Percentiles rank a stretch among this genome's conserved stretches.
Evolutionary conservation across 2,888 invertebrate genomes (phyloP).

Genomic region (Hartigia nigra): DNA sequence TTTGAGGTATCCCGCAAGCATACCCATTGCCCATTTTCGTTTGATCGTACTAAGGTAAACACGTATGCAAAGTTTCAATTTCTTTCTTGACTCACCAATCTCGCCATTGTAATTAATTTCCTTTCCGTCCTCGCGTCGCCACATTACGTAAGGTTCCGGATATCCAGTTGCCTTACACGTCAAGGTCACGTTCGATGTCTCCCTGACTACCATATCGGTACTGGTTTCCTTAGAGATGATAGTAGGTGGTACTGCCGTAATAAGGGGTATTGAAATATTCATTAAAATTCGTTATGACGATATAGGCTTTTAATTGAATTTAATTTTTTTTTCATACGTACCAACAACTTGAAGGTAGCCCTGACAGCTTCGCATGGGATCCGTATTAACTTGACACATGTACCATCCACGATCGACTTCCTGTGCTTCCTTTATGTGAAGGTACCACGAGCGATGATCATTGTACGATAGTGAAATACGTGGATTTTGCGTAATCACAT

Average conservation of each 20-base stretch:
- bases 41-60: neutral
- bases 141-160: slow-evolving; percentile 93
- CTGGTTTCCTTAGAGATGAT: slow-evolving; percentile 91
- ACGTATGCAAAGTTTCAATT: neutral
- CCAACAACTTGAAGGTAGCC: slow-evolving; percentile 93
- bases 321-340: slow-evolving; percentile 67
- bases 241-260: slow-evolving; percentile 84
- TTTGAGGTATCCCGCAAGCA: no score
- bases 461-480: slow-evolving; percentile 88
- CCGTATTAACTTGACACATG: slow-evolving; percentile 94
- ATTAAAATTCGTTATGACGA: neutral
- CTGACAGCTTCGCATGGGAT: slow-evolving; percentile 91
- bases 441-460: slow-evolving; percentile 92
- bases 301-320: neutral
- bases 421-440: slow-evolving; percentile 89
- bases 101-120: slow-evolving; percentile 92
- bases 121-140: slow-evolving; percentile 89
- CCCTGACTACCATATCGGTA: slow-evolving; percentile 91
- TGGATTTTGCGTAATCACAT: slow-evolving; percentile 91
- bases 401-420: slow-evolving; percentile 91
- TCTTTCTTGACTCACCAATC: slow-evolving; percentile 72
- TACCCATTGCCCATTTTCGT: neutral
- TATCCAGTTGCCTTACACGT: slow-evolving; percentile 89
- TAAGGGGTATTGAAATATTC: slow-evolving; percentile 1
- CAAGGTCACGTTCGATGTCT: slow-evolving; percentile 88